These are phyloP conservation scores for Drosophila picticornis DNA, from an alignment of 2,888 invertebrate genomes.

Conservation along the genomic window DNA sequence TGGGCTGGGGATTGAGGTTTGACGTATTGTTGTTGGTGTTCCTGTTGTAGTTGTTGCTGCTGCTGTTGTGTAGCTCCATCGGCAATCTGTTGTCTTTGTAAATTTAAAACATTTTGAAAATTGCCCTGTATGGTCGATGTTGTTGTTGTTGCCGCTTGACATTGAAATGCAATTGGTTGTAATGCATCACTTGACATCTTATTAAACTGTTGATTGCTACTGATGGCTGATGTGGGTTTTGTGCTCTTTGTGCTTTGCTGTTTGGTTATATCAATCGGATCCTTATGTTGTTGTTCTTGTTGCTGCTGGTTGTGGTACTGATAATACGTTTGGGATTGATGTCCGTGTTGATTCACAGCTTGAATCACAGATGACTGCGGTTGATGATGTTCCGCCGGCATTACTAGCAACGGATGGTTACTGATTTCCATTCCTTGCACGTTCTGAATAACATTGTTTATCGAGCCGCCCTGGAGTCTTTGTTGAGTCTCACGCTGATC, in stretches of 20 bases:
- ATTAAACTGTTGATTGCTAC: conserved; percentile 33
- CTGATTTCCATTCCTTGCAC: conserved; percentile 3
- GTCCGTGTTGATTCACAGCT: conserved; percentile 51
- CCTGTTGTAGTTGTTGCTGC: conserved; percentile 40
- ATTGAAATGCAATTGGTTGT: conserved; percentile 33
- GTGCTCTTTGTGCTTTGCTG: conserved; percentile 32
- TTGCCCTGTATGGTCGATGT: conserved; percentile 69
- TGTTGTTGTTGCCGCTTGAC: conserved; percentile 43
- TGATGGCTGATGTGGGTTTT: conserved; percentile 40
- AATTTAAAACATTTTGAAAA: conserved; percentile 77
- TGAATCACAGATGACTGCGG: conserved; percentile 31
- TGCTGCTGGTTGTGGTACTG: conserved; percentile 15
- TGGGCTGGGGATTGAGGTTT: conserved; percentile 62
- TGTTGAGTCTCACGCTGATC: conserved; percentile 15
- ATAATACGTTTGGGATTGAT: conserved; percentile 44
- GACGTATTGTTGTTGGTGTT: conserved; percentile 35
- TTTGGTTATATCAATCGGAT: conserved; percentile 31
- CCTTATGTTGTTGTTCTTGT: conserved; percentile 26
- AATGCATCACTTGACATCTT: conserved; percentile 16
- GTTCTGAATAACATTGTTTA: conserved; percentile 18
- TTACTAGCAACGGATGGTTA: conserved; percentile 52
- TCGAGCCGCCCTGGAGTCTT: conserved; percentile 12
- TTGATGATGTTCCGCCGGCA: conserved; percentile 42
- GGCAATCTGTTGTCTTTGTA: conserved; percentile 68
- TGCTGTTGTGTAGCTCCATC: conserved; percentile 49